phyloP scores from a whole-genome alignment of 2,888 invertebrate species.

The Nematopogon swammerdamellus region DNA sequence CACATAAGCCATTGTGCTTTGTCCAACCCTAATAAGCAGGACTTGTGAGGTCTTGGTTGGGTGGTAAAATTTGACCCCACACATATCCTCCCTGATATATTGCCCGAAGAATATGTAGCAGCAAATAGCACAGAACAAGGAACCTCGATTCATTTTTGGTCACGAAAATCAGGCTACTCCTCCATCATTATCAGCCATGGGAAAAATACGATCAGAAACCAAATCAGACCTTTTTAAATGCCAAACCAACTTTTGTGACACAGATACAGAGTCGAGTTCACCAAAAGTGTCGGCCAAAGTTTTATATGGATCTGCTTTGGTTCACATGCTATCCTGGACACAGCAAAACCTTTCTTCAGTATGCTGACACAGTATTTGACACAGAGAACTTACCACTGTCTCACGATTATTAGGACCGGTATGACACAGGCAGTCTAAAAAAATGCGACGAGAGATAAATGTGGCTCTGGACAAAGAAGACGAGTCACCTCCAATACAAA shows the following conservation, averaged over 20 bases:
- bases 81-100: too few species aligned
- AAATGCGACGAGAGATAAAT: background rate
- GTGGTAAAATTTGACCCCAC: too few species aligned
- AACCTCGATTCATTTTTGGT: background rate
- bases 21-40: too few species aligned
- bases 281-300: background rate
- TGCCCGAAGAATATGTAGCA: too few species aligned
- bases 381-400: background rate
- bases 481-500: background rate
- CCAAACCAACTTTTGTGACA: background rate
- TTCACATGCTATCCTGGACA: background rate
- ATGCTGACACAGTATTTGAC: background rate
- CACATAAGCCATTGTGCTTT: too few species aligned
- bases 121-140: too few species aligned
- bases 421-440: background rate
- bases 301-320: background rate
- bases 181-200: background rate
- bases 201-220: background rate
- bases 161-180: background rate
- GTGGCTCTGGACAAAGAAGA: background rate
- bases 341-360: background rate
- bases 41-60: too few species aligned
- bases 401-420: background rate
- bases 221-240: background rate
- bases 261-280: background rate